A percentile compares a stretch with the other conserved stretches of the same genome.
Conservation (phyloP, 1,140 invertebrate species). For the Aradophagus sp. region DNA sequence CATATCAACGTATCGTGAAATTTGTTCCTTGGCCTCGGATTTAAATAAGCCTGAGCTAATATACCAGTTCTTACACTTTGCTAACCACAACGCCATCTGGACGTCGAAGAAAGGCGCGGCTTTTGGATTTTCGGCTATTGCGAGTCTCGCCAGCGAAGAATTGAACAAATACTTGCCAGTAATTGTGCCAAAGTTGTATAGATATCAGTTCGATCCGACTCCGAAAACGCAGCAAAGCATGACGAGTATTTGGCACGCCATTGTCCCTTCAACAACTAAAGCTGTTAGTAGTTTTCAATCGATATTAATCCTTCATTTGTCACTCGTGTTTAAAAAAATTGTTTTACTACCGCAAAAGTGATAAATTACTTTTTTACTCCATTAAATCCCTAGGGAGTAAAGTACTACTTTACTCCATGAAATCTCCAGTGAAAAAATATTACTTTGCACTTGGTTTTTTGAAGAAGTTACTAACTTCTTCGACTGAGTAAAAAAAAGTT, state of each 20-base stretch:
- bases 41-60: conserved; percentile 95
- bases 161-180: conserved; percentile 86
- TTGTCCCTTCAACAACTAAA: conserved; percentile 90
- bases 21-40: conserved; percentile 94
- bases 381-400: no score
- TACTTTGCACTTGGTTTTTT: no score
- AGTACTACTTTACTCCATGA: no score
- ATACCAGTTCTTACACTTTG: conserved; percentile 96
- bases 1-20: conserved; percentile 93
- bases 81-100: conserved; percentile 95
- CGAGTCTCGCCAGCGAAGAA: conserved; percentile 86
- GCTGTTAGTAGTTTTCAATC: conserved; percentile 76
- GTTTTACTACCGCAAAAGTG: no score
- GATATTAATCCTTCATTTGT: no score
- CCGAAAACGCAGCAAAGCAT: conserved; percentile 93
- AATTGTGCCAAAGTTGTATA: conserved; percentile 92
- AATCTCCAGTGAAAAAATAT: no score
- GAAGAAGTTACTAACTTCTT: no score
- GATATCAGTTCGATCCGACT: conserved; percentile 93
- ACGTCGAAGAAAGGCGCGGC: conserved; percentile 94
- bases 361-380: no score
- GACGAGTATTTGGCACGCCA: conserved; percentile 91
- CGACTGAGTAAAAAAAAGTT: no score
- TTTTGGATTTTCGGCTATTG: conserved; percentile 91
- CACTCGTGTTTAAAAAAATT: no score